phyloP scores from a whole-genome alignment of 2,888 invertebrate genomes.

The Eilema sororculum region DNA sequence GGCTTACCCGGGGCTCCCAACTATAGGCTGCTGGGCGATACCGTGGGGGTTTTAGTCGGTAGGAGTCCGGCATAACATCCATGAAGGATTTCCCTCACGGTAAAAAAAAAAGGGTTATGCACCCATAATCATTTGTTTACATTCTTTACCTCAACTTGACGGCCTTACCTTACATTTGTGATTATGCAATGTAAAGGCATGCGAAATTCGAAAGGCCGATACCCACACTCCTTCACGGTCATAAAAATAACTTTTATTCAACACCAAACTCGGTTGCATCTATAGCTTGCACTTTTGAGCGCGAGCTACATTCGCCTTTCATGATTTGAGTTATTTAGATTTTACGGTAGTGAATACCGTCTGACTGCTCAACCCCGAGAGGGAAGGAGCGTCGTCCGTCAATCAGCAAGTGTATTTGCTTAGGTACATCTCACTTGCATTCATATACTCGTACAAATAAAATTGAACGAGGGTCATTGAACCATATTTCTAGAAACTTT shows the following conservation, averaged over 20 bases:
- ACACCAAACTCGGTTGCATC: not conserved
- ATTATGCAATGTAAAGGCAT: not conserved
- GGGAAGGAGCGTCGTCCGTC: not conserved
- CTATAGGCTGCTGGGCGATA: too few species aligned
- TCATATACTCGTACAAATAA: not conserved
- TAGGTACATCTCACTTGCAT: not conserved
- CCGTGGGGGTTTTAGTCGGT: too few species aligned
- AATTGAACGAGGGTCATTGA: not conserved
- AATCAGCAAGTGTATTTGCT: not conserved
- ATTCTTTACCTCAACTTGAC: not conserved
- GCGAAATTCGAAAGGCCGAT: not conserved
- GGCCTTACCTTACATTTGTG: not conserved
- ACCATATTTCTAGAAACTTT: not conserved
- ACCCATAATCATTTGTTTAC: not conserved
- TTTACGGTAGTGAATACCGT: too few species aligned
- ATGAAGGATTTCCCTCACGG: too few species aligned
- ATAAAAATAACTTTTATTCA: not conserved
- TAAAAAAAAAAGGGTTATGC: not conserved
- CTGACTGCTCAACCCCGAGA: too few species aligned
- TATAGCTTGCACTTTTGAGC: not conserved
- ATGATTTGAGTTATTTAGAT: not conserved
- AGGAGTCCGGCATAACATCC: too few species aligned
- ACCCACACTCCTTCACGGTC: not conserved
- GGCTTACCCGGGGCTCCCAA: too few species aligned
- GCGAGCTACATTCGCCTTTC: not conserved